Conservation (phyloP, 2,113 vertebrate species). For the Conger conger region DNA sequence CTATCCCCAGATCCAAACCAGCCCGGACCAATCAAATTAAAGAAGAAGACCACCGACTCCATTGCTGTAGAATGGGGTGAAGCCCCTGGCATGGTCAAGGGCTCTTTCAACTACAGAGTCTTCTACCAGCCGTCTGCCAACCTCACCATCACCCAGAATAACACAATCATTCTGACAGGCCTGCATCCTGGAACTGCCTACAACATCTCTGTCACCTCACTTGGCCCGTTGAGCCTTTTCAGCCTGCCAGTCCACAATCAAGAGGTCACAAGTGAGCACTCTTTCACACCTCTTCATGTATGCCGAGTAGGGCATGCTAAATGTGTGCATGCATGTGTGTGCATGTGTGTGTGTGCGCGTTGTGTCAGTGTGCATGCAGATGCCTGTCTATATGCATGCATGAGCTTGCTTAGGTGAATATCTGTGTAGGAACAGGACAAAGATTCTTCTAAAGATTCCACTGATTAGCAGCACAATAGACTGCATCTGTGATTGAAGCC, state of each 20-base stretch:
- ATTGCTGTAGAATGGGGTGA: constrained; percentile 29
- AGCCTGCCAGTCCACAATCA: constrained; percentile 13
- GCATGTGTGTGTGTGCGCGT: no score
- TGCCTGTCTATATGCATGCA: no score
- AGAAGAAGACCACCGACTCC: constrained; percentile 9
- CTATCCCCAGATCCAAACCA: constrained; percentile 29
- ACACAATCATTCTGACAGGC: not conserved
- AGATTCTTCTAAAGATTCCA: not conserved
- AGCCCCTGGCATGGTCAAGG: constrained; percentile 30
- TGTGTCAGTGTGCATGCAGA: no score
- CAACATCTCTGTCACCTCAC: constrained; percentile 32
- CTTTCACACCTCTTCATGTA: not conserved
- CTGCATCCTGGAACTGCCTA: constrained; percentile 34
- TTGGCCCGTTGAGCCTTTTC: constrained; percentile 26
- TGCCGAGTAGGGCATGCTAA: no score
- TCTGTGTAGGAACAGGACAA: no score
- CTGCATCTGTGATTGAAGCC: no score
- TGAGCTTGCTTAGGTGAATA: no score
- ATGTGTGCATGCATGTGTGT: not conserved
- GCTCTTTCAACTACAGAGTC: constrained; percentile 26
- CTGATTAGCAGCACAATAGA: not conserved
- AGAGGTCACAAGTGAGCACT: constrained; percentile 29
- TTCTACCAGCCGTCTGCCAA: not conserved
- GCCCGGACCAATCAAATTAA: constrained; percentile 20
- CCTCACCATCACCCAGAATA: not conserved